A percentile compares a stretch with the other conserved stretches of the same genome.
Conservation (phyloP, 2,888 invertebrate species). For the Scrobipalpa atriplicella region DNA sequence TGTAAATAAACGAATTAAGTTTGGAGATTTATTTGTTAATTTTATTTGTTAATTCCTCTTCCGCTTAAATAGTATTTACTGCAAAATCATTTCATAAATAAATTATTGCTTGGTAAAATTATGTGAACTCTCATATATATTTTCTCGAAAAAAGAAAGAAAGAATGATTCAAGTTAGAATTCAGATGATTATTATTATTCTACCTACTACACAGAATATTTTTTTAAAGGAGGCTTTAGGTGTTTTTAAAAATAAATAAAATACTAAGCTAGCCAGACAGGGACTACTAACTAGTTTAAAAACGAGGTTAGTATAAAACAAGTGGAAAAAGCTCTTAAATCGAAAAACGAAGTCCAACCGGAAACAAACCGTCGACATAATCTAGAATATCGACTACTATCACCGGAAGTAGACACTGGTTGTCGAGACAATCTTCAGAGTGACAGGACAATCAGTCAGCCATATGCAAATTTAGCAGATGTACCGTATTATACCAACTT, state of each 20-base stretch:
- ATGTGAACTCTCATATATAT: too few relatives aligned
- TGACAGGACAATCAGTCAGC: slow-evolving; percentile 61
- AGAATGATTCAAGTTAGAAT: too few relatives aligned
- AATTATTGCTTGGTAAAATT: too few relatives aligned
- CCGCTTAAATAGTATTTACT: neutral
- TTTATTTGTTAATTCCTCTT: neutral
- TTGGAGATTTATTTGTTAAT: slow-evolving; percentile 45
- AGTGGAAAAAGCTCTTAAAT: neutral
- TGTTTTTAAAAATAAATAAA: too few relatives aligned
- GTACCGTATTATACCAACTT: slow-evolving; percentile 34
- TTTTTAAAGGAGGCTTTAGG: too few relatives aligned
- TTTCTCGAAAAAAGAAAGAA: too few relatives aligned
- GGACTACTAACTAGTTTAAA: too few relatives aligned
- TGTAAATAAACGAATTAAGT: slow-evolving; percentile 69
- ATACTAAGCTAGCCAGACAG: too few relatives aligned
- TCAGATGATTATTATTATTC: too few relatives aligned
- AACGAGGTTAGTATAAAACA: too few relatives aligned
- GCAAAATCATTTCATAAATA: too few relatives aligned
- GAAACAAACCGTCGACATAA: slow-evolving; percentile 15
- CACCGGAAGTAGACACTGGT: slow-evolving; percentile 13
- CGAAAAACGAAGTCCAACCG: neutral
- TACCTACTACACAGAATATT: too few relatives aligned
- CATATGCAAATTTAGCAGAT: slow-evolving; percentile 59
- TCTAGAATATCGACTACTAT: slow-evolving; percentile 16
- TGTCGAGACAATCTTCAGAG: slow-evolving; percentile 30